Evolutionary conservation across 2,113 vertebrate species (phyloP), one percentile per base, ranked within the genome.

Genomic region (Chamaea fasciata): DNA sequence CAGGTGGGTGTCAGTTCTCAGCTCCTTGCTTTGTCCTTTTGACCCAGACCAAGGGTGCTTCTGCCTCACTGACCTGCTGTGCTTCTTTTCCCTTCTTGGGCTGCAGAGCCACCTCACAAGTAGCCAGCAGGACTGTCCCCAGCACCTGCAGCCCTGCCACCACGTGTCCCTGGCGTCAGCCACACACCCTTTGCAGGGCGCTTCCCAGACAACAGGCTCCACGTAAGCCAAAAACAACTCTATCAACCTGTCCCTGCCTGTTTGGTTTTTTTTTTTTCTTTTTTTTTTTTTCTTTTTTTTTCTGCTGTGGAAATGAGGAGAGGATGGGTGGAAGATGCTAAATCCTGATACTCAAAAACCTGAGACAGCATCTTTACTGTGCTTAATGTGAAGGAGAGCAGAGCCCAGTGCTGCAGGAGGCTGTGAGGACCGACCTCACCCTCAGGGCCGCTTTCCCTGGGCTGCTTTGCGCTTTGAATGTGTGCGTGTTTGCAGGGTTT

Each of bases 181-280:
- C 15, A 11, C 24, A 1, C 33, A 4, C 7, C 11, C 15, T 50
- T 5, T 1, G 3, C n/a, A 10, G 52, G 39, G 31, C 1, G 0
- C 30, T 71, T 46, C 67, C 28, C 0, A 0, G 12, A 18, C 52
- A n/a, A 42, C 62, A 39, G 59, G 19, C 63, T 68, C 37, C 81
- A 15, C 42, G 24, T 26, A 20, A 65, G n/a, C 13, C 50, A 23
- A 4, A 33, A 4, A 10, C 18, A 3, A 17, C 6, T 5, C 22
- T 56, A 42, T 46, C n/a, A 12, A 53, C 21, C 9, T 39, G 50
- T 53, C 7, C 27, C 1, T 3, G 18, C 33, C 11, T 44, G 12
- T 10, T 12, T 47, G 46, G 21, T 10, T 28, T 28, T 27, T 50
- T 26, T 24, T 24, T 47, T 7, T 19, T 44, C 8, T 17, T 44